Base-by-base conservation (phyloP, 2,888 invertebrate species). In the Lathronympha strigana region DNA sequence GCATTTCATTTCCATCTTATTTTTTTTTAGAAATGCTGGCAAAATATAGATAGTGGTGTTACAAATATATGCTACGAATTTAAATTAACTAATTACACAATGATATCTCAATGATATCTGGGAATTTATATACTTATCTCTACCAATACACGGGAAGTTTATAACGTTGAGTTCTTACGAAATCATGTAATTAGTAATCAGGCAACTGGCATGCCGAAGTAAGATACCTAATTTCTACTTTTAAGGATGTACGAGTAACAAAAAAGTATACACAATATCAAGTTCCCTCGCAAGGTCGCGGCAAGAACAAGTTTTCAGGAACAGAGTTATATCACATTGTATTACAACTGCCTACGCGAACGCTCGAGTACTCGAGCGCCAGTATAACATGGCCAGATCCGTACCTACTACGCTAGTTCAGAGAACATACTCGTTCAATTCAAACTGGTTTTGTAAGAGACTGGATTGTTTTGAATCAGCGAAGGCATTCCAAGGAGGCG, bases 201-300 rank as follows among this genome's bases (percentile, higher is more conserved):
- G n/a, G n/a, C n/a, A n/a, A n/a, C n/a, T n/a, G n/a, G n/a, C n/a
- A n/a, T n/a, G n/a, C n/a, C n/a, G n/a, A n/a, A n/a, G 17, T 5
- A 17, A 17, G 5, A 36, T 36, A 5, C 9, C n/a, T 17, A 8
- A 8, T 40, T 19, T 17, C 0, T 4, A 8, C 0, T 17, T 9
- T 40, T 17, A 40, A 40, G 40, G 17, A 6, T 19, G 17, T 19
- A 40, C 40, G 23, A 13, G 2, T 17, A 25, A 45, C 23, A 13
- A 21, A 63, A 31, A 25, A 51, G n/a, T 28, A 40, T 28, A 31
- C 40, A 21, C 19, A 36, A 36, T 36, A 36, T n/a, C 5, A 53
- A 36, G 53, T 53, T 53, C 21, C 19, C 23, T 36, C n/a, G n/a
- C 53, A 53, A 53, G 23, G 53, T 53, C 53, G 53, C 53, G 36